Evolutionary conservation across 2,888 invertebrate species (phyloP), one percentile per base, ranked within the genome.

Genomic region (Venusia cambrica): DNA sequence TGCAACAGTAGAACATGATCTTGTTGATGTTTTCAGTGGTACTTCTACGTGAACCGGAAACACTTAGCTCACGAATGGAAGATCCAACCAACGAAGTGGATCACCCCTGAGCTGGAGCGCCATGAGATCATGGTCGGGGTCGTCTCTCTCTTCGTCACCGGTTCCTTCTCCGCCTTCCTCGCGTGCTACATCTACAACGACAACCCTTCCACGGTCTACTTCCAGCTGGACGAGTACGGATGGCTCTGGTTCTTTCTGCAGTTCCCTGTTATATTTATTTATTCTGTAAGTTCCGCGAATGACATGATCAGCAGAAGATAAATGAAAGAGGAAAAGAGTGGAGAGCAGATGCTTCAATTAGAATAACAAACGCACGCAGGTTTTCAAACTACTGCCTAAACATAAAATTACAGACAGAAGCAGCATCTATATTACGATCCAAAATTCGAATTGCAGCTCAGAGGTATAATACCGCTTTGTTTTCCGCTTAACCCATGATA

Each of bases 61-160:
- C 89, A 92, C 54, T 57, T 72, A 3, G 84, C 93, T 0, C 78
- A 90, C 28, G 90, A 91, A 48, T 93, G 93, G 93, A 93, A 93
- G 73, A 91, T 92, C 46, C 93, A 93, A 59, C 93, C 93, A 0
- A 84, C 83, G 19, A 92, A 91, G 46, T 93, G 91, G 90, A 55
- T 93, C 5, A 71, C 89, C 0, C 90, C 91, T 0, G 91, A 92
- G 35, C 67, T 93, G 30, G 92, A 93, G 56, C 78, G 89, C 2
- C 91, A 93, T 49, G 93, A 93, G 73, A 91, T 93, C 45, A 72
- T 90, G 54, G 57, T 91, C 2, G 93, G 93, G 0, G 87, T 89
- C 0, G 2, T 88, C 1, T 89, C 91, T 0, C 79, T 93, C 8
- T 42, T 91, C 6, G 21, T 89, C 21, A 87, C 83, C 0, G 89